Percentiles rank a stretch among this genome's conserved stretches.
Conservation (phyloP, 2,888 invertebrate species). For the Trachelus tabidus region DNA sequence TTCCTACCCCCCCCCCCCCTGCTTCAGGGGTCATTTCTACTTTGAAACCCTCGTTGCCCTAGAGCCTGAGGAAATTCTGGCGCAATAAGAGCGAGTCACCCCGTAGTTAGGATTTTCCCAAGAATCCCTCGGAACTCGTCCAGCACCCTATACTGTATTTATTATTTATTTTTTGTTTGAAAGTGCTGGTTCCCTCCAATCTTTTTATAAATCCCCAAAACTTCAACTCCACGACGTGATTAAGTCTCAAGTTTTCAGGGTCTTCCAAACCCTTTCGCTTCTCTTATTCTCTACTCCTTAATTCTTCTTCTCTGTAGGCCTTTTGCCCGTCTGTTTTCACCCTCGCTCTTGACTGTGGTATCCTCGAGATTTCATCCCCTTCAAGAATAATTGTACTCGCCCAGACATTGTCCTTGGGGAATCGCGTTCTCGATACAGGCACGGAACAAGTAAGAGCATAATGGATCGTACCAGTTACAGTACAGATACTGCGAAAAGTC, state of each 20-base stretch:
- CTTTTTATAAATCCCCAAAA: not conserved
- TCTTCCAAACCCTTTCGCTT: not conserved
- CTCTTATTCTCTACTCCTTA: not conserved
- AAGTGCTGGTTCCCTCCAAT: not conserved
- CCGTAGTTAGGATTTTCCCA: not conserved
- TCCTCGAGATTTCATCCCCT: not conserved
- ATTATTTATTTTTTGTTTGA: not conserved
- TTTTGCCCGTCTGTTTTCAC: not conserved
- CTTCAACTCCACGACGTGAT: not conserved
- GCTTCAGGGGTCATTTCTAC: not conserved
- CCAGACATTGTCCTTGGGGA: not conserved
- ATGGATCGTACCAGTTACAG: not conserved
- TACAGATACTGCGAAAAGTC: not conserved
- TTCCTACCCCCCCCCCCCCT: too few relatives aligned
- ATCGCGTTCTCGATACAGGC: constrained; percentile 27
- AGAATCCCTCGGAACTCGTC: not conserved
- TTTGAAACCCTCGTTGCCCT: not conserved
- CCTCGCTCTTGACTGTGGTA: not conserved
- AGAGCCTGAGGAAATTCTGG: not conserved
- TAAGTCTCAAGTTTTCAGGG: not conserved
- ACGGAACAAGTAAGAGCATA: constrained; percentile 11
- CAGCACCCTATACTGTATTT: not conserved
- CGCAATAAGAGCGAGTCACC: not conserved
- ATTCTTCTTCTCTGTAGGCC: not conserved
- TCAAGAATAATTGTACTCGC: not conserved